Conservation (phyloP, 2,797 vertebrate species). For the Diplodus puntazzo region DNA sequence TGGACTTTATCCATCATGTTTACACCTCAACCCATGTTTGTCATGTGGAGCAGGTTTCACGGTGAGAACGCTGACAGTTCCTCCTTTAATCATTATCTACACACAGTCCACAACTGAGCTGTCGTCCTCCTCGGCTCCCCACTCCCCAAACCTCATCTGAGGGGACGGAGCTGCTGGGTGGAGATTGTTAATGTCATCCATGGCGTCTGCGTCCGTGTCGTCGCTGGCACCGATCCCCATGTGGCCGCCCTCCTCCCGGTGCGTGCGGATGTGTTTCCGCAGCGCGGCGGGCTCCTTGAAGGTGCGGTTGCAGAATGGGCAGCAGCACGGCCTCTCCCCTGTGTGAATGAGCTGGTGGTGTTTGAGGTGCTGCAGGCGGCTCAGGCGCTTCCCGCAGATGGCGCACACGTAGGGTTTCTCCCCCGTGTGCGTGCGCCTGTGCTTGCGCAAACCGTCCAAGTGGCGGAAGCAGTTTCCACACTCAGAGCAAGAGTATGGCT, state of each 20-base stretch:
- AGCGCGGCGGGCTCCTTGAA: conserved; percentile 87
- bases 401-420: conserved; percentile 88
- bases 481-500: conserved; percentile 95
- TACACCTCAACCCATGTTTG: conserved; percentile 1
- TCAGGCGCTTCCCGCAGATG: conserved; percentile 87
- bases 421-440: conserved; percentile 87
- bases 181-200: conserved; percentile 84
- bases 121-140: conserved; percentile 85
- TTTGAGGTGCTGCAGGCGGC: conserved; percentile 89
- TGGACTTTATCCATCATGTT: conserved; percentile 20
- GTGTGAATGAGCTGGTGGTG: conserved; percentile 91
- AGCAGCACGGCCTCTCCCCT: conserved; percentile 86
- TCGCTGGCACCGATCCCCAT: conserved; percentile 71
- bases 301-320: conserved; percentile 87
- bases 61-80: not conserved
- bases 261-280: conserved; percentile 86
- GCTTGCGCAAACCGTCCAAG: conserved; percentile 87
- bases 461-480: conserved; percentile 88
- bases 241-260: conserved; percentile 83
- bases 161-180: conserved; percentile 82
- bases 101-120: conserved; percentile 83
- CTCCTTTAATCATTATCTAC: conserved; percentile 47
- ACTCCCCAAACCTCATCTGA: conserved; percentile 87
- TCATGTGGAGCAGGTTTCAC: not conserved
- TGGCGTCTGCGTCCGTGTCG: conserved; percentile 72